phyloP scores from a whole-genome alignment of 2,888 invertebrate species.

The Caenorhabditis afra region DNA sequence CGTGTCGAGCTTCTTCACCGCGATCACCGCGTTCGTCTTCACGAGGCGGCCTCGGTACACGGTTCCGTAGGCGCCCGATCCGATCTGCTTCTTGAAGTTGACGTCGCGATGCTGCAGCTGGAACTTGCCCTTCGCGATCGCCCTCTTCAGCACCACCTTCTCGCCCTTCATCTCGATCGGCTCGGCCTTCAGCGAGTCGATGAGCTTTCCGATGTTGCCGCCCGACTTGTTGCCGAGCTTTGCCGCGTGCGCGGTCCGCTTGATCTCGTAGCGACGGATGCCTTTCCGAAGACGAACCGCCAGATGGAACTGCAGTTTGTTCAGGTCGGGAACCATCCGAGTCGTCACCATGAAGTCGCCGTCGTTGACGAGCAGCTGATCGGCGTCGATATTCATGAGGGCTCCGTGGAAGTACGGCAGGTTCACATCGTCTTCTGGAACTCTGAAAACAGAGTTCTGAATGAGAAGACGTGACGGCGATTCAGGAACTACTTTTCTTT shows the following conservation, averaged over 20 bases:
- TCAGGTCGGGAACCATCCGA: slow-evolving; percentile 32
- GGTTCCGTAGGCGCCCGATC: slow-evolving; percentile 74
- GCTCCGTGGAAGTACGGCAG: slow-evolving; percentile 72
- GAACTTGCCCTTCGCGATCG: slow-evolving; percentile 71
- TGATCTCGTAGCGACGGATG: slow-evolving; percentile 63
- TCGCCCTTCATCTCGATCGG: slow-evolving; percentile 61
- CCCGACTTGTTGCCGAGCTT: slow-evolving; percentile 44
- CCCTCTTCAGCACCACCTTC: slow-evolving; percentile 61
- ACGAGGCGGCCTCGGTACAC: slow-evolving; percentile 71
- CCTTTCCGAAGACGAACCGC: slow-evolving; percentile 55
- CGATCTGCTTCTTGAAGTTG: slow-evolving; percentile 71
- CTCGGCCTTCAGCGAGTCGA: slow-evolving; percentile 62
- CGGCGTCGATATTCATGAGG: slow-evolving; percentile 70
- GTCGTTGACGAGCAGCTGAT: slow-evolving; percentile 62
- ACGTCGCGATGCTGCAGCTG: slow-evolving; percentile 72
- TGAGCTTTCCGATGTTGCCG: slow-evolving; percentile 51
- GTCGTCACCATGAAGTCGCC: slow-evolving; percentile 50
- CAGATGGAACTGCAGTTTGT: slow-evolving; percentile 51
- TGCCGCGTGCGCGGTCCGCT: slow-evolving; percentile 40
- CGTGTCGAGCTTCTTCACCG: slow-evolving; percentile 64
- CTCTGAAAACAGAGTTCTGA: slow-evolving; percentile 29
- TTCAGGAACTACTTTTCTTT: slow-evolving; percentile 26
- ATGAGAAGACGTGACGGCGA: too few relatives aligned
- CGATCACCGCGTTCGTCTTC: slow-evolving; percentile 52
- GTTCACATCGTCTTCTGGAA: slow-evolving; percentile 56